Evolutionary conservation across 2,113 vertebrate species (phyloP), one percentile per base, ranked within the genome.

Genomic region (Pachycephala philippinensis): DNA sequence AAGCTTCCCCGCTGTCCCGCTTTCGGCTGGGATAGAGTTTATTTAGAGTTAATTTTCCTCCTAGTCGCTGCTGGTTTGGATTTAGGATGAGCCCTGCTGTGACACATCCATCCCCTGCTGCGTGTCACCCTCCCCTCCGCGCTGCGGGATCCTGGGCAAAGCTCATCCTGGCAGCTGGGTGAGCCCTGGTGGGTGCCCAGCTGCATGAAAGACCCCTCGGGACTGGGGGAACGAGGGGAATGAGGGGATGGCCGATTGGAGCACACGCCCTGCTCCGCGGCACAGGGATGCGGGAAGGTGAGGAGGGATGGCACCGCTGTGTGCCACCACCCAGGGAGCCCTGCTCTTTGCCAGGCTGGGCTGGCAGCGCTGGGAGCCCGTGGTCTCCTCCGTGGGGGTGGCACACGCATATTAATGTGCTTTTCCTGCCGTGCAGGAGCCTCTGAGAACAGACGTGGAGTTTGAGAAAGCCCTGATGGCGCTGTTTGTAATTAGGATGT

Each of bases 401-500:
- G 95, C 42, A 47, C 47, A 3, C 3, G 56, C 89, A 97, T 97
- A 59, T 95, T 93, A 97, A 98, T 97, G 94, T 9, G 54, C 84
- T 84, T 74, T n/a, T 91, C 83, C 97, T 89, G 85, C 93, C 3
- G 35, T 54, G 57, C 76, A 95, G 90, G 90, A 97, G 89, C 92
- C 88, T 97, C 90, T 85, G 94, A 96, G 96, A 97, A 45, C 90
- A 98, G 94, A 76, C 23, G 6, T 63, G 78, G 91, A 42, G 84
- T 97, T 96, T 92, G 97, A 97, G 97, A 96, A 97, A 68, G 69
- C 81, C 94, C 96, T 52, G 89, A 94, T 97, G 97, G 94, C 90
- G 26, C 86, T 76, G 93, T 91, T 93, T 91, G 77, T 97, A 97
- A 98, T 98, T 97, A 97, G 90, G 93, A 96, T 95, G 97, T 97